Evolutionary conservation across 2,888 invertebrate genomes (phyloP), one percentile per base, ranked within the genome.

Genomic region (Crocallis elinguaria): DNA sequence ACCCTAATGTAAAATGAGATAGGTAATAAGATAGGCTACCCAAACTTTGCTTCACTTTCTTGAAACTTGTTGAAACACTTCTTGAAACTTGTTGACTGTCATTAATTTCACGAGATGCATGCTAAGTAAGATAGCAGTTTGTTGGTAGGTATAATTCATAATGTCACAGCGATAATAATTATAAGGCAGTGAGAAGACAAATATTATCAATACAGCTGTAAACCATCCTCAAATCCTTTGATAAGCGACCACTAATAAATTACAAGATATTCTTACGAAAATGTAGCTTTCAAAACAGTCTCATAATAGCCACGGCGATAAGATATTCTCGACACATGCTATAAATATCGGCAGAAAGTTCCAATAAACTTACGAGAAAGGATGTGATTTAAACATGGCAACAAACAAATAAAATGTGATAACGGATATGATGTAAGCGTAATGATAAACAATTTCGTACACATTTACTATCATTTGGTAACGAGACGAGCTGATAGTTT

Each of bases 321-420:
- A 87, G 77, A 76, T 79, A 72, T 57, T 61, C 57, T 48, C 52
- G 67, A 63, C 69, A 71, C 67, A 63, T 48, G 75, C 72, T 76
- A 71, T 86, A 85, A 84, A 82, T 77, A 77, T 63, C 76, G 78
- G 79, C 82, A 79, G 71, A 68, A 73, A 75, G 65, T 60, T 59
- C 59, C 64, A 75, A 79, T 81, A 82, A 85, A 79, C 59, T 39
- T 41, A 50, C 35, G 57, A 57, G 57, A 62, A 57, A 50, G 49
- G 42, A 64, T 44, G 49, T 59, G 46, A 57, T 55, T 49, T 53
- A 54, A 51, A 46, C 49, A 49, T 49, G 39, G 49, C 44, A 17
- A 45, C 51, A 42, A 49, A 54, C 52, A 44, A 46, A 35, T 43
- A 54, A 49, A 51, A 41, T 29, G 39, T 46, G 62, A 58, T 64